Evolutionary conservation across 2,797 vertebrate species (phyloP).

Genomic region (Chelidonichthys spinosus): DNA sequence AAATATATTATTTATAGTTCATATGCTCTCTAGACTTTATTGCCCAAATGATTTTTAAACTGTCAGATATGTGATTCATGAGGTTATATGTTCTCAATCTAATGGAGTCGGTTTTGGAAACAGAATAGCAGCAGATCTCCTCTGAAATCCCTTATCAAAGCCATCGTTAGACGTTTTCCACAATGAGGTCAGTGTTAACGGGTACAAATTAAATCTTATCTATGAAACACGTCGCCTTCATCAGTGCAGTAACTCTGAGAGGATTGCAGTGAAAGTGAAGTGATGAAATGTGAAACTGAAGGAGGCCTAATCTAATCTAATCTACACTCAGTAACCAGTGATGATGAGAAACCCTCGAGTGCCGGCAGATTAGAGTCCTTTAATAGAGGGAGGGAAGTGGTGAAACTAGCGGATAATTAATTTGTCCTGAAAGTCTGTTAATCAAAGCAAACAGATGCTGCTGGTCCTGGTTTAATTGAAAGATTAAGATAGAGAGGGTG

Average conservation of each 20-base stretch:
- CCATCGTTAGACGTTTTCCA: too few species aligned
- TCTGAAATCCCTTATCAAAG: too few species aligned
- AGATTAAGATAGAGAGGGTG: constrained; percentile 42
- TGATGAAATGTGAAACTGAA: constrained; percentile 34
- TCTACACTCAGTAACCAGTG: constrained; percentile 38
- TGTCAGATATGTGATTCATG: too few species aligned
- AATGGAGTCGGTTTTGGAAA: too few species aligned
- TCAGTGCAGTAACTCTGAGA: background rate
- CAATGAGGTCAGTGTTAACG: too few species aligned
- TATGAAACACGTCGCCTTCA: too few species aligned
- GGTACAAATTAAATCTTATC: too few species aligned
- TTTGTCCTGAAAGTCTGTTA: constrained; percentile 64
- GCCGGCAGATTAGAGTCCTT: constrained; percentile 48
- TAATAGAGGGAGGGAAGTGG: constrained; percentile 19
- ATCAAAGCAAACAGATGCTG: constrained; percentile 71
- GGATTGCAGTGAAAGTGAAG: background rate
- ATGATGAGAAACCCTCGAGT: constrained; percentile 48
- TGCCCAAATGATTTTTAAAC: too few species aligned
- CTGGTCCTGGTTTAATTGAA: constrained; percentile 37
- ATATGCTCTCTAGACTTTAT: too few species aligned
- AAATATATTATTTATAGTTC: too few species aligned
- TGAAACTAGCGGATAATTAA: constrained; percentile 54
- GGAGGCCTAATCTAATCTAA: constrained; percentile 55
- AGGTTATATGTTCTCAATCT: too few species aligned
- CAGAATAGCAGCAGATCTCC: too few species aligned